Evolutionary conservation across 2,888 invertebrate species (phyloP), one percentile per base, ranked within the genome.

Genomic region (Drosophila fungiperda): DNA sequence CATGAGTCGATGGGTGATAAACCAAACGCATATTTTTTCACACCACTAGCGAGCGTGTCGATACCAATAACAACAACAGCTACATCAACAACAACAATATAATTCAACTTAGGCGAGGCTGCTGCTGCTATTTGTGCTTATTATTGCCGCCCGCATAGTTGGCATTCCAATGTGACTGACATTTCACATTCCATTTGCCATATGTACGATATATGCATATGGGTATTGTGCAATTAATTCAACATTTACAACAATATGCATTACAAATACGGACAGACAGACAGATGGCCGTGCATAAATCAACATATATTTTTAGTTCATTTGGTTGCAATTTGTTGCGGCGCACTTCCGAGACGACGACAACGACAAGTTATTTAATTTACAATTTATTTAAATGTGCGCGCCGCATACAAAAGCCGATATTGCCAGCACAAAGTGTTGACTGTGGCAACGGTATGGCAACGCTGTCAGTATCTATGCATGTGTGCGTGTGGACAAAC

Each of bases 171-270:
- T 71, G 80, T 85, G 85, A 88, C 88, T 68, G 83, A 68, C 71
- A 68, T 73, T 70, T 49, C 38, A 52, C 57, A 62, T 45, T 45
- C 45, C 29, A 29, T 29, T 29, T 29, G 29, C 29, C 45, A 45
- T 45, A 15, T 50, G 59, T 68, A 71, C n/a, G 29, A 57, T 76
- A 53, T 68, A 61, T 70, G 75, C 55, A 65, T 62, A 65, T 80
- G 73, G 75, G 70, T 74, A 89, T 85, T 87, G 90, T 85, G 90
- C 90, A 86, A 86, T 86, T 86, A 90, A 86, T 86, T 82, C 83
- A 86, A 26, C 80, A 80, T 83, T 84, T 83, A 78, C 75, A 68
- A 78, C 75, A 68, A 82, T 79, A 80, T 80, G 63, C 83, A 79
- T 65, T 82, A 77, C 82, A 71, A 71, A 73, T 69, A 68, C 68